Evolutionary conservation across 92 coral and sea anemone genomes (phyloP).

Genomic region (Paragorgia papillata): DNA sequence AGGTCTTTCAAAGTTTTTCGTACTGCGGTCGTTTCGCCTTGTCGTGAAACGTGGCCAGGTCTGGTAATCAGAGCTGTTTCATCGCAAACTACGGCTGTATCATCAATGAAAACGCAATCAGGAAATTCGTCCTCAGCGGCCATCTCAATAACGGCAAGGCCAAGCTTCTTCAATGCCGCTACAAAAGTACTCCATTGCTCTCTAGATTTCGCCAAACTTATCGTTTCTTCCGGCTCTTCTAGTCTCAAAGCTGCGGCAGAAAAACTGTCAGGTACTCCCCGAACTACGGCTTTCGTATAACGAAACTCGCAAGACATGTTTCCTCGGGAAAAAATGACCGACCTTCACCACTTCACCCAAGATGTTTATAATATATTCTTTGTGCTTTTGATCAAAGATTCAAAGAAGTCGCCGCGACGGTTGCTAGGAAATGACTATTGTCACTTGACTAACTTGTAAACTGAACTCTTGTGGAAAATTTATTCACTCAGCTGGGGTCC

Average conservation of each 20-base stretch:
- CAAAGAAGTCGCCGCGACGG: no score
- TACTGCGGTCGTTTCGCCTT: constrained; percentile 69
- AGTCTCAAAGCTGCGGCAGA: constrained; percentile 75
- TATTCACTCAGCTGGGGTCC: no score
- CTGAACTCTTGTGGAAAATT: no score
- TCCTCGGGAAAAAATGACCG: neutral
- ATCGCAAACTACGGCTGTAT: constrained; percentile 79
- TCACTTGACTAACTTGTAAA: no score
- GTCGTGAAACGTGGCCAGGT: constrained; percentile 77
- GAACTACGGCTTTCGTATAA: constrained; percentile 76
- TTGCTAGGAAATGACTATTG: no score
- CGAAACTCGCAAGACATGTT: constrained; percentile 37
- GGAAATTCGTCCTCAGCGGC: constrained; percentile 76
- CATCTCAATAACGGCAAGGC: constrained; percentile 66
- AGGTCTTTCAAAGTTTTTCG: constrained; percentile 52
- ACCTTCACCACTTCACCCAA: no score
- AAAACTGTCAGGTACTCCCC: constrained; percentile 73
- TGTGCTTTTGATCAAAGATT: no score
- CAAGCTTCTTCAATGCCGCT: constrained; percentile 66
- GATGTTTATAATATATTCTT: no score
- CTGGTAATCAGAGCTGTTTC: constrained; percentile 64
- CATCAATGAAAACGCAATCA: constrained; percentile 96
- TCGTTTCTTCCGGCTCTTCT: constrained; percentile 54
- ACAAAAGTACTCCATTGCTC: constrained; percentile 66
- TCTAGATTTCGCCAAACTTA: constrained; percentile 71